Base-by-base conservation (phyloP, 2,113 vertebrate genomes). In the Mormyrus lacerda region DNA sequence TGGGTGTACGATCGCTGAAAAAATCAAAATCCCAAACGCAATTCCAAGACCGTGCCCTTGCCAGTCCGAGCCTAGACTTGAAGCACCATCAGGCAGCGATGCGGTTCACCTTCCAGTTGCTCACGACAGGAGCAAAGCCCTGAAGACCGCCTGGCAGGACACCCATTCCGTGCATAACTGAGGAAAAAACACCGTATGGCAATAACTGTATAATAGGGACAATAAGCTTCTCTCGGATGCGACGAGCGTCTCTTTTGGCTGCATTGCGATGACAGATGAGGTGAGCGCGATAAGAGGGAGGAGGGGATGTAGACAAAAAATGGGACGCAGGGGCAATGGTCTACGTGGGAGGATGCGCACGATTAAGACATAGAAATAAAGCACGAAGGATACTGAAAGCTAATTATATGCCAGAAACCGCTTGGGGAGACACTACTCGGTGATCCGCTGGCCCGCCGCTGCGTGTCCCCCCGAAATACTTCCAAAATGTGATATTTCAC, bases 291-390 rank as follows among this genome's bases (percentile, higher is more conserved):
- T 61, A 53, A 35, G 50, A 85, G 76, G 76, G 48, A 53, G 76
- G 76, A 58, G 50, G 87, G 88, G 88, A 89, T 44, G 69, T 76
- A 82, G 88, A 89, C 88, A 55, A 50, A 82, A 87, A 83, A 89
- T 89, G 79, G 88, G 76, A 84, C 88, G 88, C 88, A 89, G 76
- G 76, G 79, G 79, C 50, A 89, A 44, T 47, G 76, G 50, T 89
- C 79, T 84, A 84, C 76, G 88, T 55, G 88, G 39, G 79, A 89
- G 76, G 79, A 89, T 89, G 73, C 73, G 73, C 73, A 50, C 88
- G 88, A 82, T 47, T 55, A 53, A 84, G 88, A 53, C 48, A 84
- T 24, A 48, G 35, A 79, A 58, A 89, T 48, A 58, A 35, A 84
- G 76, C 76, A 44, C 79, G 76, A 50, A 79, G 39, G 51, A 87